A percentile compares a stretch with the other conserved stretches of the same genome.
These are phyloP conservation scores for Eretmochelys imbricata DNA, from an alignment of 2,113 vertebrate genomes.

Conservation along the genomic window DNA sequence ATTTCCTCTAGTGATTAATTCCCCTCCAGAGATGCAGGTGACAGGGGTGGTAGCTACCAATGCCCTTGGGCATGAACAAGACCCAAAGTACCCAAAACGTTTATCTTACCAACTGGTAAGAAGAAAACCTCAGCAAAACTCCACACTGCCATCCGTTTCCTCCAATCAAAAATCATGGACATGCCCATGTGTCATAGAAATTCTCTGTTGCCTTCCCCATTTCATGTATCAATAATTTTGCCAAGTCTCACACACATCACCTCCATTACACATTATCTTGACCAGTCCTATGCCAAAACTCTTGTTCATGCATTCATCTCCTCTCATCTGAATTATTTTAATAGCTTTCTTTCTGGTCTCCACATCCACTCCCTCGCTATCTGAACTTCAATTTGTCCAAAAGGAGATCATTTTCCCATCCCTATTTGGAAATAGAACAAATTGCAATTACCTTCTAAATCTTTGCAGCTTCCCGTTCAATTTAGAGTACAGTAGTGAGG, in stretches of 20 bases:
- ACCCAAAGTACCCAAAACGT: not conserved
- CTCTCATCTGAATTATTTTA: not conserved
- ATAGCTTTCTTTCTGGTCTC: not conserved
- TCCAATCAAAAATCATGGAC: not conserved
- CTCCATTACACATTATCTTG: not conserved
- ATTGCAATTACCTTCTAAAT: not conserved
- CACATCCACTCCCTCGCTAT: not conserved
- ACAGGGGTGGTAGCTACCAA: not conserved
- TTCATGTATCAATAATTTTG: not conserved
- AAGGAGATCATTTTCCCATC: not conserved
- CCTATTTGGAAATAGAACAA: not conserved
- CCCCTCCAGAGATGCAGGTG: not conserved
- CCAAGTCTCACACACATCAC: not conserved
- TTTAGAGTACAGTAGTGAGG: not conserved
- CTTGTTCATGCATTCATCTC: not conserved
- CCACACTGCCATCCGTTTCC: not conserved
- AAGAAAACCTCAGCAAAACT: not conserved
- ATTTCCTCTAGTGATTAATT: not conserved
- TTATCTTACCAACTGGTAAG: not conserved
- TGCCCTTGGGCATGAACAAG: not conserved
- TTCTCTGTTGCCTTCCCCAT: not conserved
- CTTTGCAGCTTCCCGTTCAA: not conserved
- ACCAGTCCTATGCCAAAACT: not conserved
- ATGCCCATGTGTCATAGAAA: not conserved
- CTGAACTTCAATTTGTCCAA: not conserved